Evolutionary conservation across 2,797 vertebrate species (phyloP), one percentile per base, ranked within the genome.

Genomic region (Chrysocyon brachyurus): DNA sequence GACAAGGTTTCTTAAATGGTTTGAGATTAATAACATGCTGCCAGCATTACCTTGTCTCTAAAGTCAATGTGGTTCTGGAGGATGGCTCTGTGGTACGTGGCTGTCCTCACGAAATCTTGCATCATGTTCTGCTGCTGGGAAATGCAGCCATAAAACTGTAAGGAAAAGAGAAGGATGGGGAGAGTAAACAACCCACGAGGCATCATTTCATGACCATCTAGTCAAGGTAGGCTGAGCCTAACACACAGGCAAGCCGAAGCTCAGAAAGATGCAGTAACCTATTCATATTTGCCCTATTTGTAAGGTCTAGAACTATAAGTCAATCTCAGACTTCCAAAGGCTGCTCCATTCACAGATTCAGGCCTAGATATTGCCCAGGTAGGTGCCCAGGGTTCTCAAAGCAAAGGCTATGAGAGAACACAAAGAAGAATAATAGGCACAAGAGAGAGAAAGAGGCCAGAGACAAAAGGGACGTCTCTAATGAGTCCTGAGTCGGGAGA

Each of bases 101-200:
- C 98, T 0, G 97, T 99, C 96, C 99, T 99, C 98, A 98, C 94
- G 97, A 98, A 99, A 98, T 99, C 99, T 96, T 99, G 99, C 52
- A 99, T 99, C 97, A 99, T 98, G 94, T 98, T 99, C 98, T 99
- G 99, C 96, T 99, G 99, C 98, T 99, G 99, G 36, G 98, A 99
- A 72, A 99, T 97, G 96, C 98, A 99, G 94, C 98, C 98, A 97
- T 99, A 99, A 98, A 99, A 99, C 99, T 99, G 89, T 56, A 98
- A 91, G 87, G 15, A 68, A 54, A 98, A 86, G 72, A 95, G 21
- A 33, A 81, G n/a, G 52, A n/a, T 5, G 61, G 73, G 89, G 88
- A 59, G 5, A 14, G 4, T 90, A 64, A 93, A 85, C 10, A 49
- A 40, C 6, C 5, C 31, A 31, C 3, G 17, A 90, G 61, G 57